phyloP scores from a whole-genome alignment of 2,888 invertebrate species.

The Amphipoea oculea region DNA sequence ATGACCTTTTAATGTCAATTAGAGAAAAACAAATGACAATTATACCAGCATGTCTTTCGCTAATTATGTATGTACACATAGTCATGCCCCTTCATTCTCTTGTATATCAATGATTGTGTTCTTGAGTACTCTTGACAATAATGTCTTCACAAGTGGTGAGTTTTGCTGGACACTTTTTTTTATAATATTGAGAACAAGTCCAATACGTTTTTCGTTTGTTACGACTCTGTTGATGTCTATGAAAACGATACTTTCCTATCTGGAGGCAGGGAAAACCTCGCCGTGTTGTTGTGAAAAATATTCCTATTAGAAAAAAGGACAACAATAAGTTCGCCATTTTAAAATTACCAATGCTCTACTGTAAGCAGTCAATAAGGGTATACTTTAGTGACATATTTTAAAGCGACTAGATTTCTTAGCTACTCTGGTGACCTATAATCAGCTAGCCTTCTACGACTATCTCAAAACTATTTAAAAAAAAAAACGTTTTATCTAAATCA shows the following conservation, averaged over 20 bases:
- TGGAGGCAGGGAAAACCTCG: neutral
- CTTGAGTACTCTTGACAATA: neutral
- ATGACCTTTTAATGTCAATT: neutral
- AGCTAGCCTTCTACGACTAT: neutral
- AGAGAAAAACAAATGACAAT: neutral
- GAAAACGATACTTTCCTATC: conserved; percentile 15
- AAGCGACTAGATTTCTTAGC: neutral
- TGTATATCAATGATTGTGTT: conserved; percentile 15
- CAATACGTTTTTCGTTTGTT: neutral
- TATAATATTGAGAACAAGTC: neutral
- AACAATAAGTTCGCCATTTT: neutral
- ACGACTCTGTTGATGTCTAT: neutral
- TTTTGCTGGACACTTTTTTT: neutral
- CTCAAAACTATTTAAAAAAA: neutral
- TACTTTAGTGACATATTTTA: neutral
- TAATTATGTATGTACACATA: neutral
- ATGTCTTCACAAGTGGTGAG: neutral
- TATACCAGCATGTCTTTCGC: neutral
- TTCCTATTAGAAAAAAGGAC: neutral
- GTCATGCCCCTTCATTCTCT: neutral
- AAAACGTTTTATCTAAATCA: neutral
- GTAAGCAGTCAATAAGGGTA: neutral
- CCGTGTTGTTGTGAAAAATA: conserved; percentile 9
- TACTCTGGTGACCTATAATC: neutral
- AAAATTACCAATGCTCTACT: neutral